Base-by-base conservation (phyloP, 1,140 invertebrate species). In the Penaeus japonicus region DNA sequence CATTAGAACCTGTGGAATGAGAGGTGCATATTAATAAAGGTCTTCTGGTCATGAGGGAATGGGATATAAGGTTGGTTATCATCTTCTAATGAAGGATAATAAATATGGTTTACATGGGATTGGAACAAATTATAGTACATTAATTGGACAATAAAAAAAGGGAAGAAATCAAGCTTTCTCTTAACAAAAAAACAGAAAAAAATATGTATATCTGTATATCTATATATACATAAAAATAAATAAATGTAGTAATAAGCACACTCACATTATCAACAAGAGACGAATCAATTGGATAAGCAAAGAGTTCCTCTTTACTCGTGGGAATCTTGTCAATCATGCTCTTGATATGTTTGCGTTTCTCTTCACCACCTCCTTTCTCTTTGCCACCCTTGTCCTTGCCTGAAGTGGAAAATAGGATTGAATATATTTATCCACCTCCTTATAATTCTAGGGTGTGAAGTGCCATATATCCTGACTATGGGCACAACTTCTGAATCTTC, bases 281-380 rank as follows among this genome's bases (percentile, higher is more conserved):
- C 95, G 98, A 99, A 92, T 99, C 98, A 54, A 99, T 94, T 91
- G 96, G 95, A 93, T 97, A 99, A 84, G 95, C 96, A 94, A 99
- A 99, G 70, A 99, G 94, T 91, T 98, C 97, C 89, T 97, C 96
- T 94, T 99, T 99, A 92, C 97, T 97, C 70, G 98, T 99, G 78
- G 99, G 99, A 92, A 99, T 99, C 94, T 97, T 98, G 92, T 99
- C 98, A 92, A 99, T 99, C 87, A 99, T 95, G 85, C 96, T 96
- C 94, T 99, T 99, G 91, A 99, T 98, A 92, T 98, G 96, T 91
- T 97, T 97, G 77, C 97, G 94, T 92, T 99, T 99, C 93, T 99
- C 99, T 79, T 90, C 90, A 32, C 89, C 90, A 30, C 90, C 93
- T 99, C 98, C 91, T 96, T 96, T 87, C 95, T 95, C 92, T 96